These are phyloP conservation scores for Corythoichthys haematopterus DNA, from an alignment of 2,113 vertebrate genomes.

Conservation along the genomic window DNA sequence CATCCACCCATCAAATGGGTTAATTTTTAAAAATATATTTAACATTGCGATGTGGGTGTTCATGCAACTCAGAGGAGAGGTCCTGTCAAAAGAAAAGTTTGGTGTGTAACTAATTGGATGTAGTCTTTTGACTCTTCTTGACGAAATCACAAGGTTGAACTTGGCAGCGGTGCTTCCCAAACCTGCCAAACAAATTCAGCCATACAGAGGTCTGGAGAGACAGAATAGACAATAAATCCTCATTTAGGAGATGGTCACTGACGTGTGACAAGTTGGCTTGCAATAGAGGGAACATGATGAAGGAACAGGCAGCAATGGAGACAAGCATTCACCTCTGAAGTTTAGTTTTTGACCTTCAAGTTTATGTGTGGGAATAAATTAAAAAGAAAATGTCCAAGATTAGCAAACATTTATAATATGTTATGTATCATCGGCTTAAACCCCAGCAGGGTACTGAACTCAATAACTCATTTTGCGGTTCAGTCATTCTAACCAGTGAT, in stretches of 20 bases:
- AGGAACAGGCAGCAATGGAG: conserved; percentile 39
- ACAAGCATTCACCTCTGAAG: conserved; percentile 31
- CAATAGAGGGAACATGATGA: conserved; percentile 49
- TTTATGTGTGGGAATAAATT: conserved; percentile 21
- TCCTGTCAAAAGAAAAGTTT: conserved; percentile 11
- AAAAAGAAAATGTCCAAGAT: conserved; percentile 10
- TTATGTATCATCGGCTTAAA: not conserved
- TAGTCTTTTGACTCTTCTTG: conserved; percentile 13
- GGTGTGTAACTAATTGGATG: conserved; percentile 4
- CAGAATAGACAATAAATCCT: conserved; percentile 58
- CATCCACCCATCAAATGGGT: no score
- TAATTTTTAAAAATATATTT: not conserved
- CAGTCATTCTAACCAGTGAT: not conserved
- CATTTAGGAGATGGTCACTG: conserved; percentile 53
- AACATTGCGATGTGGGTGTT: not conserved
- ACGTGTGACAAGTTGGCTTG: conserved; percentile 53
- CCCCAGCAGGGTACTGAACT: not conserved
- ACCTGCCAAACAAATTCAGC: conserved; percentile 45
- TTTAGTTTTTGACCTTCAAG: conserved; percentile 27
- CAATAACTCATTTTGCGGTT: not conserved
- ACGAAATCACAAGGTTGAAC: conserved; percentile 31
- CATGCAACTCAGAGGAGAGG: not conserved
- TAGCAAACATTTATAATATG: not conserved
- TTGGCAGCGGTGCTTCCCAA: conserved; percentile 21
- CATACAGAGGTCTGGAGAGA: conserved; percentile 30